A percentile compares a stretch with the other conserved stretches of the same genome.
These are phyloP conservation scores for Drosophila austrosaltans DNA, from an alignment of 2,888 invertebrate genomes.

Conservation along the genomic window DNA sequence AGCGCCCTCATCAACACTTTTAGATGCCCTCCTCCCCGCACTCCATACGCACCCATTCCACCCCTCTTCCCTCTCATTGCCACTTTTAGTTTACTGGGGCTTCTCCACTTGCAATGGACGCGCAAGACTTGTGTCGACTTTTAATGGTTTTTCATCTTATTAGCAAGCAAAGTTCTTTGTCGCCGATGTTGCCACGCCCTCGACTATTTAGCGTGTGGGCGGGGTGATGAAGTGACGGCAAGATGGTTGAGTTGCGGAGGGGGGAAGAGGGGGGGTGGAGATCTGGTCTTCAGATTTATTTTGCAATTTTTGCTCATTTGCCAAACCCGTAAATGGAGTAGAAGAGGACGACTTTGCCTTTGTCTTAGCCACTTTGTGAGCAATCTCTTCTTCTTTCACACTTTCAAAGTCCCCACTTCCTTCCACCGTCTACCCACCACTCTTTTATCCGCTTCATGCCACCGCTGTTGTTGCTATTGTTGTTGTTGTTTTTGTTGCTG, in stretches of 20 bases:
- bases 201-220: slow-evolving; percentile 4
- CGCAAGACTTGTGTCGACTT: slow-evolving; percentile 75
- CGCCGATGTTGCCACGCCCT: slow-evolving; percentile 60
- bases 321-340: slow-evolving; percentile 48
- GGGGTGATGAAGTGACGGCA: not conserved
- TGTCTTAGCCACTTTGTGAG: slow-evolving; percentile 75
- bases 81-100: slow-evolving; percentile 15
- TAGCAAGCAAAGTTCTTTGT: slow-evolving; percentile 79
- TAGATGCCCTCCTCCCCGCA: not conserved
- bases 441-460: not conserved
- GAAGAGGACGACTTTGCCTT: slow-evolving; percentile 43
- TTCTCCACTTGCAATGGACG: slow-evolving; percentile 66
- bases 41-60: not conserved
- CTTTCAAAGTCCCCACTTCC: slow-evolving; percentile 1
- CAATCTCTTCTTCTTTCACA: slow-evolving; percentile 44
- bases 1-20: not conserved
- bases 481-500: not conserved
- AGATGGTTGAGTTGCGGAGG: not conserved
- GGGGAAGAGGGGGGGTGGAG: not conserved
- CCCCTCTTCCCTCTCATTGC: no score
- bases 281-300: slow-evolving; percentile 74
- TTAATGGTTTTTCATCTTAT: slow-evolving; percentile 80
- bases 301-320: slow-evolving; percentile 78
- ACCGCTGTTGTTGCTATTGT: not conserved
- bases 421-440: not conserved